Evolutionary conservation across 2,797 vertebrate genomes (phyloP).

Genomic region (Mareca strepera): DNA sequence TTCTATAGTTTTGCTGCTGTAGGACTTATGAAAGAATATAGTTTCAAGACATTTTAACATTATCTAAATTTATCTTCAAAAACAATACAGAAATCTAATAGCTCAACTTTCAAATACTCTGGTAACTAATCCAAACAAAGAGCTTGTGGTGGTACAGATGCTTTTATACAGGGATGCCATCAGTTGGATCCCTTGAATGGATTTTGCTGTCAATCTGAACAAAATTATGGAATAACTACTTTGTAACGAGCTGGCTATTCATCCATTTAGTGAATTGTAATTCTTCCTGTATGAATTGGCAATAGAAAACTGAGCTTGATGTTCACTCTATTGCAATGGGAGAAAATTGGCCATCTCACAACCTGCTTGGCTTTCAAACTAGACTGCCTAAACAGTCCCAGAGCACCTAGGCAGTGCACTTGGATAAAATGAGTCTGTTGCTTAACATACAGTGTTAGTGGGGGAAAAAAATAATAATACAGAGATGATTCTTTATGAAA

Average conservation of each 20-base stretch:
- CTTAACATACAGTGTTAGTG: background rate
- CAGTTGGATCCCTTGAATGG: background rate
- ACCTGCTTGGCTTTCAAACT: constrained; percentile 15
- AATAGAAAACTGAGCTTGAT: constrained; percentile 7
- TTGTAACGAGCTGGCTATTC: constrained; percentile 27
- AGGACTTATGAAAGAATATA: background rate
- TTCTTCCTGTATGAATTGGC: constrained; percentile 47
- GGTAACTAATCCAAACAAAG: background rate
- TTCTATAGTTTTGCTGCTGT: background rate
- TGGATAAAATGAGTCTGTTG: constrained; percentile 16
- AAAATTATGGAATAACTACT: constrained; percentile 37
- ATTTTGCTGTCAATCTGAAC: constrained; percentile 12
- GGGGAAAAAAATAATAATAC: background rate
- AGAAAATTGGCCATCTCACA: constrained; percentile 31
- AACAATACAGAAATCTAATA: background rate
- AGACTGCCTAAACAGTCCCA: background rate
- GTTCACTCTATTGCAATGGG: background rate
- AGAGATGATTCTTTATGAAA: background rate
- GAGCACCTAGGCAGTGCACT: background rate
- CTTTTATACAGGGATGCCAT: background rate
- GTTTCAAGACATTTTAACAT: background rate
- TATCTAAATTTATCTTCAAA: background rate
- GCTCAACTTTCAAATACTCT: background rate
- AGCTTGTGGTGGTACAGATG: background rate
- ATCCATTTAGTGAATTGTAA: constrained; percentile 21